Evolutionary conservation across 2,797 vertebrate genomes (phyloP).

Genomic region (Sciurus vulgaris): DNA sequence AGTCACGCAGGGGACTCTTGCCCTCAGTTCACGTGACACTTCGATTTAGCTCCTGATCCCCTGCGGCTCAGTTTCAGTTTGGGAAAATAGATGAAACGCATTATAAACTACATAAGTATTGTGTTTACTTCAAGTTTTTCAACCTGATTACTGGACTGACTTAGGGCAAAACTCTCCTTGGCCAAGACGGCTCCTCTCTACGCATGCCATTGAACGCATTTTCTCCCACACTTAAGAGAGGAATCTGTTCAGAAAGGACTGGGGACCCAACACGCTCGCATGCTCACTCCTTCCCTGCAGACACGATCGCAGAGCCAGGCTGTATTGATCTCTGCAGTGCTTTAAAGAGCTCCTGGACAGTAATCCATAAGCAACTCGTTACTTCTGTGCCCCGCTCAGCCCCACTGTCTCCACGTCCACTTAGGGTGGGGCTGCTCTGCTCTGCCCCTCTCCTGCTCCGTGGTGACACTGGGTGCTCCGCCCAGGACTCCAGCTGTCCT

Average conservation of each 20-base stretch:
- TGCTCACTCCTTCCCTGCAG: not conserved
- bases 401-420: not conserved
- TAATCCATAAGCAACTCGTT: not conserved
- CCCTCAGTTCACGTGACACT: not conserved
- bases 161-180: slow-evolving; percentile 35
- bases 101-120: not conserved
- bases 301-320: not conserved
- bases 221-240: not conserved
- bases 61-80: not conserved
- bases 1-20: not conserved
- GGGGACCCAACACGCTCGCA: not conserved
- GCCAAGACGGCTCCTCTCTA: not conserved
- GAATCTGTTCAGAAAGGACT: not conserved
- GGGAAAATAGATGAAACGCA: slow-evolving; percentile 44
- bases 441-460: not conserved
- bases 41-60: rapidly evolving
- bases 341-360: not conserved
- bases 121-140: slow-evolving; percentile 23
- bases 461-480: not conserved
- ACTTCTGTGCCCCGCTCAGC: not conserved
- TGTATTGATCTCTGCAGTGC: not conserved
- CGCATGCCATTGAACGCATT: not conserved
- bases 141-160: slow-evolving; percentile 57
- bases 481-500: not conserved
- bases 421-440: rapidly evolving